Evolutionary conservation across 2,888 invertebrate genomes (phyloP).

Genomic region (Drosophila eohydei): DNA sequence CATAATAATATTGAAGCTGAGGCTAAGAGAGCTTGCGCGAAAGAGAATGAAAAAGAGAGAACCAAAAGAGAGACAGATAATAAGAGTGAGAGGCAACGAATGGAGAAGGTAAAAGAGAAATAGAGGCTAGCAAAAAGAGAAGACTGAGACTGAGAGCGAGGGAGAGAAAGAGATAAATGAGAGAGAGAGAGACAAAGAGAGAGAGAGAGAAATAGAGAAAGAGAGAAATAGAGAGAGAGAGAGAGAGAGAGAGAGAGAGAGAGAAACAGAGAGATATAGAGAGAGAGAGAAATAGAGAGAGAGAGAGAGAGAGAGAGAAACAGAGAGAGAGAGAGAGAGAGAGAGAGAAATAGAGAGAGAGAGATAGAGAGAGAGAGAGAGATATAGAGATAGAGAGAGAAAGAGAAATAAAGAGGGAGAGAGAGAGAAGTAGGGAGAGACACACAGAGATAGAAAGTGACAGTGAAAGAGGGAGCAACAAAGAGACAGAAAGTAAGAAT

Average conservation of each 20-base stretch:
- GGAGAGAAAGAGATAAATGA: not conserved
- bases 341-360: not conserved
- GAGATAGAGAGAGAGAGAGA: not conserved
- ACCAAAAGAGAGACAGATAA: not conserved
- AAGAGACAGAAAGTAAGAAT: not conserved
- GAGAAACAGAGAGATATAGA: not conserved
- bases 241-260: not conserved
- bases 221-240: not conserved
- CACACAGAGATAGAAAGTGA: not conserved
- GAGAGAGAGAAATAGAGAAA: not conserved
- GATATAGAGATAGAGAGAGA: not conserved
- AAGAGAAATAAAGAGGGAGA: not conserved
- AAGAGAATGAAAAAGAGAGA: not conserved
- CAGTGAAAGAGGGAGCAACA: not conserved
- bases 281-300: not conserved
- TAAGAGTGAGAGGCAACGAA: too few relatives aligned
- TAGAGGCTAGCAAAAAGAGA: not conserved
- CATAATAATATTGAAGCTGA: too few relatives aligned
- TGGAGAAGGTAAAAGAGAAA: not conserved
- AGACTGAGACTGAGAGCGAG: not conserved
- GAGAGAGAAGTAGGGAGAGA: not conserved
- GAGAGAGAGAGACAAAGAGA: not conserved
- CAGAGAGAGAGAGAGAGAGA: not conserved
- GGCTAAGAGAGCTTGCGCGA: not conserved
- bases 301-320: not conserved